A percentile compares a stretch with the other conserved stretches of the same genome.
Conservation (phyloP, 2,888 invertebrate genomes). For the Macrophya annulata region DNA sequence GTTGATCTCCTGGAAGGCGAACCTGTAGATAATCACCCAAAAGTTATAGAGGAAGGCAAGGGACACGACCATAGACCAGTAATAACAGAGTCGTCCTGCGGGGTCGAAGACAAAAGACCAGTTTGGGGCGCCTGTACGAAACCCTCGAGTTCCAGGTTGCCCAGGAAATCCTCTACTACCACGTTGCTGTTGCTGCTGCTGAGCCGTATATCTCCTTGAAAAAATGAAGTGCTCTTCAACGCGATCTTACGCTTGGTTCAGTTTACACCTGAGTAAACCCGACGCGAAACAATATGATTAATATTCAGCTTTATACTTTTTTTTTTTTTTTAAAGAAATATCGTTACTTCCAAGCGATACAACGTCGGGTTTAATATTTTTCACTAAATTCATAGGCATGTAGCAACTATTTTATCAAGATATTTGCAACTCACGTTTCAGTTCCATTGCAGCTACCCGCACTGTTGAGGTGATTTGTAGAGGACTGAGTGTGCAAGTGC, state of each 20-base stretch:
- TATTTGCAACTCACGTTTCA: slow-evolving; percentile 81
- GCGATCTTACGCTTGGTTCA: slow-evolving; percentile 28
- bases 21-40: slow-evolving; percentile 99
- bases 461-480: slow-evolving; percentile 84
- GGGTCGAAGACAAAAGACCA: slow-evolving; percentile 99
- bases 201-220: slow-evolving; percentile 75
- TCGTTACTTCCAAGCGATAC: background rate
- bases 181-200: slow-evolving; percentile 77
- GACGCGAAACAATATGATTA: slow-evolving; percentile 23
- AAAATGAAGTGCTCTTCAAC: slow-evolving; percentile 48
- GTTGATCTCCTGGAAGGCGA: slow-evolving; percentile 98
- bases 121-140: slow-evolving; percentile 86
- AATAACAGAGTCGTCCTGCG: slow-evolving; percentile 97
- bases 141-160: slow-evolving; percentile 77
- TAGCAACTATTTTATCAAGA: background rate
- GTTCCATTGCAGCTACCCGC: slow-evolving; percentile 86
- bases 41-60: slow-evolving; percentile 98
- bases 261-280: slow-evolving; percentile 33
- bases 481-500: slow-evolving; percentile 83
- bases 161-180: slow-evolving; percentile 77
- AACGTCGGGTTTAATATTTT: background rate
- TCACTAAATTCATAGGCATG: background rate
- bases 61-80: slow-evolving; percentile 98
- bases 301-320: no score
- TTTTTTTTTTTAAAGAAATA: background rate